Base-by-base conservation (phyloP, 2,797 vertebrate species). In the Coendou prehensilis region DNA sequence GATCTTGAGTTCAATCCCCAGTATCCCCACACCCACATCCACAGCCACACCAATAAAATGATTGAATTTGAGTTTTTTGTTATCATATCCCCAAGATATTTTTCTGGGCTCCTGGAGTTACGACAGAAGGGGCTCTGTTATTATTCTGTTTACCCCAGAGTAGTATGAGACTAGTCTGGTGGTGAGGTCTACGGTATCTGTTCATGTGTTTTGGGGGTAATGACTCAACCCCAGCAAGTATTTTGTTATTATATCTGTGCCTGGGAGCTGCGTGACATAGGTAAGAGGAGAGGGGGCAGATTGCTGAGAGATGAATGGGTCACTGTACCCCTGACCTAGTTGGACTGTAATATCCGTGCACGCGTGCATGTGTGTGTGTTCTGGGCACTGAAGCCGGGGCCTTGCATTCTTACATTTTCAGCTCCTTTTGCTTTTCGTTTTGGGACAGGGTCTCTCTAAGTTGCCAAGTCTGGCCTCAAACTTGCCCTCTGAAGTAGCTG, bases 11-110 rank as follows among this genome's bases (percentile, higher is more conserved):
- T 71, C n/a, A 41, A 22, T 4, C 20, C n/a, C 33, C 67, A 10
- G 67, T 20, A 71, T 37, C 17, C n/a, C 18, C 18, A 37, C n/a
- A 71, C 37, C 1, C 14, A 71, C 20, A 69, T 20, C 37, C 67
- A 71, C 20, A 22, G 1, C 67, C 67, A 71, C n/a, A 71, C 67
- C 67, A 71, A 41, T 41, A 41, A 37, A 37, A 71, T 37, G 73
- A 80, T 78, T 75, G 73, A 93, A 87, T 90, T 26, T 28, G 71
- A 93, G 30, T 57, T 59, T 92, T 87, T 73, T 95, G 61, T 33
- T 86, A 11, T 84, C 14, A 56, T 45, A 88, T 85, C 7, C 11
- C 69, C 52, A 80, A 80, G 76, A 67, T 88, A 37, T 93, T 89
- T 94, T 91, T 79, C 37, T 78, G 41, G 75, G 23, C 56, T 96